Evolutionary conservation across 2,797 vertebrate genomes (phyloP).

Genomic region (Corythornis leucogaster): DNA sequence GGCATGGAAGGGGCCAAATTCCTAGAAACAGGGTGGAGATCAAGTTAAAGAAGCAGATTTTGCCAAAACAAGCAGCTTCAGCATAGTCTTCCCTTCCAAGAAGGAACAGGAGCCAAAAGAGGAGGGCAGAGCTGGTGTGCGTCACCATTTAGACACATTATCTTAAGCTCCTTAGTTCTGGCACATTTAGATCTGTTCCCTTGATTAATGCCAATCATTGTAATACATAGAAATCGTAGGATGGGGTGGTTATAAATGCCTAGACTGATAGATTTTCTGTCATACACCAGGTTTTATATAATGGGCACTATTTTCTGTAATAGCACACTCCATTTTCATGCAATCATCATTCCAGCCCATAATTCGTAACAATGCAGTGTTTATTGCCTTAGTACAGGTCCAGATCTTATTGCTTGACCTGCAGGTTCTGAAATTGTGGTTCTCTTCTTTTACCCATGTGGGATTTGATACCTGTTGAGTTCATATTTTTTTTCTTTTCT

Average conservation of each 20-base stretch:
- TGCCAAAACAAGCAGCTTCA: slow-evolving; percentile 63
- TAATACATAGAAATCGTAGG: slow-evolving; percentile 28
- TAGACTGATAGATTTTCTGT: neutral
- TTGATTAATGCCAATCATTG: slow-evolving; percentile 39
- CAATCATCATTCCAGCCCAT: slow-evolving; percentile 9
- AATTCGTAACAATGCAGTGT: neutral
- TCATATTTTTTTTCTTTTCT: neutral
- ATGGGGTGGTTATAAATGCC: neutral
- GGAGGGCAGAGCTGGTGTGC: neutral
- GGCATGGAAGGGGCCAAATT: slow-evolving; percentile 49
- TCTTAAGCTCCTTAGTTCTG: slow-evolving; percentile 9
- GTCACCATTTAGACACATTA: neutral
- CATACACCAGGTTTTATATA: neutral
- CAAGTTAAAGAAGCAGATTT: slow-evolving; percentile 17
- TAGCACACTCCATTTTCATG: neutral
- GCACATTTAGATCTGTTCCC: slow-evolving; percentile 1
- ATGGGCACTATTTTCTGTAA: neutral
- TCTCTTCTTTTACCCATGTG: neutral
- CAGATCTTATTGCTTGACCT: neutral
- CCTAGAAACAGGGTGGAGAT: slow-evolving; percentile 63
- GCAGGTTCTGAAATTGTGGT: neutral
- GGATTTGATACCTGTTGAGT: neutral
- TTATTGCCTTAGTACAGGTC: neutral
- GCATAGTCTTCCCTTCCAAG: slow-evolving; percentile 31
- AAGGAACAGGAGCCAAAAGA: slow-evolving; percentile 25